Evolutionary conservation across 92 coral and sea anemone species (phyloP).

Genomic region (Micromussa lordhowensis): DNA sequence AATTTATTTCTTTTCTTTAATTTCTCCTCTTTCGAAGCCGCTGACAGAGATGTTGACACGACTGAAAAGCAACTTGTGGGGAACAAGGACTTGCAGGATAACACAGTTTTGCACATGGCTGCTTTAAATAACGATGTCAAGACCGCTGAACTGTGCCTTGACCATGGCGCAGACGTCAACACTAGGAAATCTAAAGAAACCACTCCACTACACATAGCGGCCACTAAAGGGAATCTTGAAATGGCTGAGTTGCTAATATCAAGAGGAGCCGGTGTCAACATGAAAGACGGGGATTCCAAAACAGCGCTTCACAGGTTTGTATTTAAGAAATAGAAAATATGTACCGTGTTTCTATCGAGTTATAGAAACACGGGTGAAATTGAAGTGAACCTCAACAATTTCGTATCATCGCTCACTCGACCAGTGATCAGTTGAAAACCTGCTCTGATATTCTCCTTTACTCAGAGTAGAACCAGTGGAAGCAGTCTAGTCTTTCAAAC

Average conservation of each 20-base stretch:
- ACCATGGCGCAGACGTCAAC: slow-evolving; percentile 68
- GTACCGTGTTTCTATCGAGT: background rate
- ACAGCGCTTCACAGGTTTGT: slow-evolving; percentile 72
- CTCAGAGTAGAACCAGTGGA: too few relatives aligned
- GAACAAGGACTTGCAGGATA: slow-evolving; percentile 54
- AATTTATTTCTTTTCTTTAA: background rate
- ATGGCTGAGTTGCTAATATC: slow-evolving; percentile 58
- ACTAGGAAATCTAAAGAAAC: slow-evolving; percentile 18
- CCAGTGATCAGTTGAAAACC: too few relatives aligned
- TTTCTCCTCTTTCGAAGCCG: background rate
- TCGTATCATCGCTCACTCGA: too few relatives aligned
- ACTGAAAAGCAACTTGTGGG: slow-evolving; percentile 14
- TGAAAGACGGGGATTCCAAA: slow-evolving; percentile 67
- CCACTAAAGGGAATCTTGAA: slow-evolving; percentile 62
- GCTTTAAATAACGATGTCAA: slow-evolving; percentile 55
- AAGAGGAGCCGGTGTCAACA: slow-evolving; percentile 60
- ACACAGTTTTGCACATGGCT: slow-evolving; percentile 68
- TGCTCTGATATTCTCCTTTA: too few relatives aligned
- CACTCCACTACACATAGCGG: slow-evolving; percentile 75
- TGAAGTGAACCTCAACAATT: too few relatives aligned
- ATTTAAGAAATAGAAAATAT: too few relatives aligned
- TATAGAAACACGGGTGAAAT: too few relatives aligned
- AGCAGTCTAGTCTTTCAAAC: too few relatives aligned
- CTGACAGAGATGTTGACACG: slow-evolving; percentile 32
- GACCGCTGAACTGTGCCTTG: slow-evolving; percentile 54